A percentile compares a stretch with the other conserved stretches of the same genome.
These are phyloP conservation scores for Oostethus manadensis DNA, from an alignment of 2,113 vertebrate genomes.

Conservation along the genomic window DNA sequence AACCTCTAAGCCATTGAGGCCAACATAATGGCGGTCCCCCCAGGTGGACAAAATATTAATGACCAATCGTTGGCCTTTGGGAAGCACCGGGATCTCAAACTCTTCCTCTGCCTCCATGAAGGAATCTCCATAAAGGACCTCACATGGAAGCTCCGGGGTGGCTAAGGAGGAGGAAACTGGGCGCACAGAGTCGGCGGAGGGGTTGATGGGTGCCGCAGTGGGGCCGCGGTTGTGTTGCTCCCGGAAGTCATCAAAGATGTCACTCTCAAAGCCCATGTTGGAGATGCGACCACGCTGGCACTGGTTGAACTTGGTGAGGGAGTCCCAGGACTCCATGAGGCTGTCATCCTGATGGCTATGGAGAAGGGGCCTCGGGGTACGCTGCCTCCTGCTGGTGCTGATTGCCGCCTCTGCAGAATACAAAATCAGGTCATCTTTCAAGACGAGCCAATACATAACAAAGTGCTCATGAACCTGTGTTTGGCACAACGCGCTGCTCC, in stretches of 20 bases:
- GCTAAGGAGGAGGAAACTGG: slow-evolving; percentile 21
- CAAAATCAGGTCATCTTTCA: neutral
- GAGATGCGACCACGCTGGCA: slow-evolving; percentile 89
- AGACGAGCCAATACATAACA: neutral
- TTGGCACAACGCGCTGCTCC: slow-evolving; percentile 38
- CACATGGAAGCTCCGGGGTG: slow-evolving; percentile 43
- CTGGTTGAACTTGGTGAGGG: slow-evolving; percentile 85
- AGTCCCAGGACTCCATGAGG: slow-evolving; percentile 87
- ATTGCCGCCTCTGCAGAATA: slow-evolving; percentile 49
- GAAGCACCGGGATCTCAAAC: slow-evolving; percentile 90
- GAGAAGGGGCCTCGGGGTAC: slow-evolving; percentile 52
- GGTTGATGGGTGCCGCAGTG: slow-evolving; percentile 25
- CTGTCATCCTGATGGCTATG: slow-evolving; percentile 77
- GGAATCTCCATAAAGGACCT: slow-evolving; percentile 54
- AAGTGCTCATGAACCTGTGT: slow-evolving; percentile 28
- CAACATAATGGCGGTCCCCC: slow-evolving; percentile 97
- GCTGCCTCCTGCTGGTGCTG: slow-evolving; percentile 50
- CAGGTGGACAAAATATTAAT: slow-evolving; percentile 87
- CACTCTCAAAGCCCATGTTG: slow-evolving; percentile 80
- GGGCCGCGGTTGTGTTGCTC: slow-evolving; percentile 73
- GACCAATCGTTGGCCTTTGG: slow-evolving; percentile 80
- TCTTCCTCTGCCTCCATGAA: slow-evolving; percentile 65
- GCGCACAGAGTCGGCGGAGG: slow-evolving; percentile 27
- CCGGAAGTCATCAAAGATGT: slow-evolving; percentile 91
- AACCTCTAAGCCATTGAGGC: slow-evolving; percentile 91